Percentiles rank a stretch among this genome's conserved stretches.
These are phyloP conservation scores for Embiotoca jacksoni DNA, from an alignment of 2,113 vertebrate species.

Conservation along the genomic window DNA sequence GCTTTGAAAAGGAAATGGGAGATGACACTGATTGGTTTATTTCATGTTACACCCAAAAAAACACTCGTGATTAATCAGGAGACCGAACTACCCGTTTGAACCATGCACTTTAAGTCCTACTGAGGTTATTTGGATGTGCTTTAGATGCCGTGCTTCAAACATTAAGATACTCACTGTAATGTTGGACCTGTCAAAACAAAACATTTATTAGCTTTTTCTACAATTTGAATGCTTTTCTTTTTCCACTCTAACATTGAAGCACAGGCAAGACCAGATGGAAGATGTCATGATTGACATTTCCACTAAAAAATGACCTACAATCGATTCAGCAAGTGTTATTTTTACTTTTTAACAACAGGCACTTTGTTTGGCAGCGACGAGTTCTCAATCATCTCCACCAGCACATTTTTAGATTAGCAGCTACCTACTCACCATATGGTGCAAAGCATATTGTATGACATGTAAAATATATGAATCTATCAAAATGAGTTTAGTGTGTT, in stretches of 20 bases:
- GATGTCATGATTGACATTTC: conserved; percentile 29
- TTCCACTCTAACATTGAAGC: neutral
- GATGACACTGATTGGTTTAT: too few species aligned
- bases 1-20: too few species aligned
- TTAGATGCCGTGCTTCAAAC: too few species aligned
- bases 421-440: conserved; percentile 39
- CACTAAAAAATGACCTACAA: neutral
- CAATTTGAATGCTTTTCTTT: neutral
- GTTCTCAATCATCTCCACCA: neutral
- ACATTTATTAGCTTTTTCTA: neutral
- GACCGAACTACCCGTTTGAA: too few species aligned
- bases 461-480: neutral
- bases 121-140: too few species aligned
- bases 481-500: too few species aligned
- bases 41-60: too few species aligned
- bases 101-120: too few species aligned
- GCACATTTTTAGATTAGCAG: conserved; percentile 11
- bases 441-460: neutral
- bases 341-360: conserved; percentile 24
- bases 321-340: conserved; percentile 33
- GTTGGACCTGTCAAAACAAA: too few species aligned
- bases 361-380: conserved; percentile 18
- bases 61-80: too few species aligned
- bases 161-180: too few species aligned
- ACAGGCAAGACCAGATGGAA: neutral